These are phyloP conservation scores for Tetraneura akinire DNA, from an alignment of 1,140 invertebrate genomes.

Conservation along the genomic window DNA sequence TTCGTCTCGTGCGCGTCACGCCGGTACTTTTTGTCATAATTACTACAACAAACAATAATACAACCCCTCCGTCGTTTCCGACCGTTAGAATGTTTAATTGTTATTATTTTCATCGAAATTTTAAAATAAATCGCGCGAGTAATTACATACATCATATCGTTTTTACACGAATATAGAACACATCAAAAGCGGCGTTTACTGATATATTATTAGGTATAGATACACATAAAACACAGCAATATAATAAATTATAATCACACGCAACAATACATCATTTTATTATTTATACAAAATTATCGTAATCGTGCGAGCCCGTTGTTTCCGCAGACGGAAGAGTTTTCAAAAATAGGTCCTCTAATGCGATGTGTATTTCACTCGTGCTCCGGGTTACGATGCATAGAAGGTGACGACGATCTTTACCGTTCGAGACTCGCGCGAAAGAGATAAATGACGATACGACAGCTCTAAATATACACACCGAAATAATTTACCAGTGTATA, in stretches of 20 bases:
- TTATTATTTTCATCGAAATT: no score
- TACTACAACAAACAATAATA: no score
- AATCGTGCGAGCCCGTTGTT: neutral
- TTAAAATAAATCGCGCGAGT: no score
- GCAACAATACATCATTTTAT: no score
- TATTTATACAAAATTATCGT: neutral
- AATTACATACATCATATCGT: neutral
- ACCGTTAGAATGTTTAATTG: no score
- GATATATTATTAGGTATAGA: neutral
- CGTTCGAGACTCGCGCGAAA: neutral
- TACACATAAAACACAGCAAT: no score
- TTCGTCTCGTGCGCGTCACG: no score
- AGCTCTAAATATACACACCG: neutral
- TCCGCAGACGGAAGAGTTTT: conserved; percentile 33
- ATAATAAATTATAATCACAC: neutral
- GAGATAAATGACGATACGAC: neutral
- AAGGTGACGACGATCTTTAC: conserved; percentile 26
- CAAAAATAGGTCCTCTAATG: conserved; percentile 30
- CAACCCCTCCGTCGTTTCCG: no score
- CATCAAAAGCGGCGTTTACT: conserved; percentile 12
- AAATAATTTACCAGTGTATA: no score
- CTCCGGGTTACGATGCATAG: no score
- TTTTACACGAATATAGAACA: conserved; percentile 29
- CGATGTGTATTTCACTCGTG: neutral
- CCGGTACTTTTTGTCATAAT: no score